Conservation (phyloP, 2,797 vertebrate species). For the Megaceryle alcyon region DNA sequence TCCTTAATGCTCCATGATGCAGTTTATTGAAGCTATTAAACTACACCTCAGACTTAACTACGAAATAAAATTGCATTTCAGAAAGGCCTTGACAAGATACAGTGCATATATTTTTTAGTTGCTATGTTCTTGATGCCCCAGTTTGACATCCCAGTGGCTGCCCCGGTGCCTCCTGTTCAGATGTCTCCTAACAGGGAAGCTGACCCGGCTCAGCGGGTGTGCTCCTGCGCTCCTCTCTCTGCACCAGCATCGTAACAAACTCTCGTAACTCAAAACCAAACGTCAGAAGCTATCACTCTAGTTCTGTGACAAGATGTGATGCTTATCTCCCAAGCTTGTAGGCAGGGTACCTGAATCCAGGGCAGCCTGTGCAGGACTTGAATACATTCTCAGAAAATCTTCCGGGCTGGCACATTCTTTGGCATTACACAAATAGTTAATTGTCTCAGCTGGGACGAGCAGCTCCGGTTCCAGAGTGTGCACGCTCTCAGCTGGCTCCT, state of each 20-base stretch:
- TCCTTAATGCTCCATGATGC: not conserved
- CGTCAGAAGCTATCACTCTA: not conserved
- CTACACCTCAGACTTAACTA: not conserved
- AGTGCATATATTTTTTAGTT: not conserved
- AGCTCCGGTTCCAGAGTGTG: slow-evolving; percentile 31
- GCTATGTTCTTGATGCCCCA: not conserved
- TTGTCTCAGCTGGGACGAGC: slow-evolving; percentile 57
- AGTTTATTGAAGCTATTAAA: not conserved
- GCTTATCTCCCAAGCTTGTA: not conserved
- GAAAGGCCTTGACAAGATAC: not conserved
- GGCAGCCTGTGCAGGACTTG: slow-evolving; percentile 51
- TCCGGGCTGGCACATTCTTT: slow-evolving; percentile 52
- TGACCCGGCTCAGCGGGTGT: too few relatives aligned
- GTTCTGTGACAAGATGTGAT: not conserved
- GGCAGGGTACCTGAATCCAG: slow-evolving; percentile 55
- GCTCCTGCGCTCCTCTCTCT: not conserved
- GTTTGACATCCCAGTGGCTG: not conserved
- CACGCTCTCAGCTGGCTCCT: not conserved
- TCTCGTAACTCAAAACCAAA: not conserved
- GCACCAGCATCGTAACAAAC: not conserved
- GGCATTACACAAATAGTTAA: slow-evolving; percentile 41
- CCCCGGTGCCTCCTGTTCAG: not conserved
- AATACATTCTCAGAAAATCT: slow-evolving; percentile 65
- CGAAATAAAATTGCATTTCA: not conserved
- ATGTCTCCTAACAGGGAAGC: too few relatives aligned